phyloP scores from a whole-genome alignment of 2,797 vertebrate genomes.

The Xerus rutilus region DNA sequence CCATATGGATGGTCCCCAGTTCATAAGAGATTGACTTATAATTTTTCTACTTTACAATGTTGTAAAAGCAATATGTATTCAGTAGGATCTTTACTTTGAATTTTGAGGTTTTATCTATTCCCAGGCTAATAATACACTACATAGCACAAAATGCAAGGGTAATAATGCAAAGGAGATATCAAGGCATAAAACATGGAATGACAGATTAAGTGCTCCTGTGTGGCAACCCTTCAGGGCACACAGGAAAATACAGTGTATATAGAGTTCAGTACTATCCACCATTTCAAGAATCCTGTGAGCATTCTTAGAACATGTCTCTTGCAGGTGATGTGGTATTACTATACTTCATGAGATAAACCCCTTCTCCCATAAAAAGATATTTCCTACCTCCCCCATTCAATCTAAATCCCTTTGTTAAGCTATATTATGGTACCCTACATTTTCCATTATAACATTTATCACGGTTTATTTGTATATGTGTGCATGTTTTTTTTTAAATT shows the following conservation, averaged over 20 bases:
- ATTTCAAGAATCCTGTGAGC: neutral
- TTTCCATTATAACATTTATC: slow-evolving; percentile 15
- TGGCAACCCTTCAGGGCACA: neutral
- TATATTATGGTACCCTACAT: neutral
- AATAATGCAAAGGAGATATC: neutral
- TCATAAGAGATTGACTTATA: neutral
- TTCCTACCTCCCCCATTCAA: slow-evolving; percentile 10
- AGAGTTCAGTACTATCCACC: neutral
- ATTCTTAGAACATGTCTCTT: neutral
- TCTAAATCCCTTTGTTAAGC: neutral
- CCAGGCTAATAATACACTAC: neutral
- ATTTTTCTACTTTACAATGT: neutral
- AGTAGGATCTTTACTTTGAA: neutral
- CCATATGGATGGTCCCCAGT: neutral
- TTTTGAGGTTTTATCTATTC: neutral
- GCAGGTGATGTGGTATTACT: neutral
- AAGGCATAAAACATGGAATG: neutral
- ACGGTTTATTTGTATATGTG: neutral
- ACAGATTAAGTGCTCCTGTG: neutral
- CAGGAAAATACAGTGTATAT: neutral
- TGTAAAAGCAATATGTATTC: neutral
- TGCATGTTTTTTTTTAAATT: slow-evolving; percentile 43
- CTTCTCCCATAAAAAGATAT: neutral
- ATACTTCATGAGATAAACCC: neutral
- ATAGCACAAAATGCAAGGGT: neutral